Evolutionary conservation across 2,888 invertebrate species (phyloP), one percentile per base, ranked within the genome.

Genomic region (Cistogaster globosa): DNA sequence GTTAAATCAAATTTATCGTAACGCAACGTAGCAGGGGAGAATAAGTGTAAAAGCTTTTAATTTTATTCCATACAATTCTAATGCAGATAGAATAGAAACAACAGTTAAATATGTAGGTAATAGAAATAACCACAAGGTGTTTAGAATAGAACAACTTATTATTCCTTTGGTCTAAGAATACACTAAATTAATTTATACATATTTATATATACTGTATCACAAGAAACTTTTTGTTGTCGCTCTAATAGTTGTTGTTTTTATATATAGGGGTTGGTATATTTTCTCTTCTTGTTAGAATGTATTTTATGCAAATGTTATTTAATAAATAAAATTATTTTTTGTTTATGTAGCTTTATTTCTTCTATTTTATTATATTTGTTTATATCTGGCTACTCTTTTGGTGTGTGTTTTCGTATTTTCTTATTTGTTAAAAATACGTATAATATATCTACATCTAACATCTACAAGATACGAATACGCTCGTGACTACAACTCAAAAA

Each of bases 401-500:
- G 16, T 72, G 57, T 71, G 26, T 45, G 48, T 20, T 63, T 36
- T 68, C 68, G 5, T 75, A 76, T 42, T 58, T 12, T 58, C 14
- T 20, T n/a, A 12, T 55, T 53, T 63, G 11, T 53, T 26, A 18
- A 12, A 42, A 42, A n/a, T 32, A 32, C 12, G 20, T 55, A 60
- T 32, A 32, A 16, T 38, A 18, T 58, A 20, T 65, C 18, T 72
- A 53, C 11, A 65, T 14, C 36, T 22, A 42, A 76, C 48, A 82
- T 69, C 63, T 74, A 62, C 67, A 68, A 78, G 69, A 85, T 82
- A 82, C 42, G 12, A 42, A 12, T 42, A 42, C 87, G 87, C 76
- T 81, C 86, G 75, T 85, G 83, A 78, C 83, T 84, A 86, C 83
- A 85, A 86, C 87, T 85, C 84, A 82, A 83, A 85, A 83, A 79